phyloP scores from a whole-genome alignment of 2,113 vertebrate genomes.

The Synchiropus splendidus region DNA sequence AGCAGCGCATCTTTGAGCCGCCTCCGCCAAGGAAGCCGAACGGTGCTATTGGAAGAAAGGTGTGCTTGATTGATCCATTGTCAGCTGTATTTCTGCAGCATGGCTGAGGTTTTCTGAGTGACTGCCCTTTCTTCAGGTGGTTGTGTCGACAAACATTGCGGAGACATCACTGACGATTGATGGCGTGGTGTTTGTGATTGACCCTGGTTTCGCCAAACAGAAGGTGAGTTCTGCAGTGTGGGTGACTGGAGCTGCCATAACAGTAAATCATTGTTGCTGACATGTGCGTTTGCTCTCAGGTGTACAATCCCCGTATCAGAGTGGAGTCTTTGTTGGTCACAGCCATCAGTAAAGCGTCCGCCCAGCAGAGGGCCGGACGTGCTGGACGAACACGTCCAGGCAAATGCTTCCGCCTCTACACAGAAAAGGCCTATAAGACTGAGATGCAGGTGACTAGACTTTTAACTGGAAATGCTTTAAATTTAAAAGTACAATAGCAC shows the following conservation, averaged over 20 bases:
- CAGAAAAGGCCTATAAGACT: conserved; percentile 98
- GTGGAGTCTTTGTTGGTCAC: conserved; percentile 96
- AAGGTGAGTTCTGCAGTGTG: conserved; percentile 68
- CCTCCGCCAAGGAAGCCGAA: conserved; percentile 91
- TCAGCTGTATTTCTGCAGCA: too few relatives aligned
- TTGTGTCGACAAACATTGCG: conserved; percentile 97
- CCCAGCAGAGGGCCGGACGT: conserved; percentile 95
- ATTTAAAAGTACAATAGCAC: too few relatives aligned
- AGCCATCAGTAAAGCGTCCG: conserved; percentile 96
- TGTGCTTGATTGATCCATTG: conserved; percentile 43
- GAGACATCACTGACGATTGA: conserved; percentile 98
- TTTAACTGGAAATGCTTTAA: too few relatives aligned
- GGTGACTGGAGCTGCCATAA: too few relatives aligned
- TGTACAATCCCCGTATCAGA: conserved; percentile 97
- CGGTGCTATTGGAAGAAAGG: conserved; percentile 97
- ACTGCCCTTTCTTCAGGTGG: conserved; percentile 71
- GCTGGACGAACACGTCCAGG: conserved; percentile 95
- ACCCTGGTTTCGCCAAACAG: conserved; percentile 98
- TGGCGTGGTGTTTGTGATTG: conserved; percentile 97
- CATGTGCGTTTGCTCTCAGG: conserved; percentile 57
- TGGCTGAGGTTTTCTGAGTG: background rate
- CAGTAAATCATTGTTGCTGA: background rate
- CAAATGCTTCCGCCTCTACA: conserved; percentile 95
- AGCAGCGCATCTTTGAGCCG: conserved; percentile 96
- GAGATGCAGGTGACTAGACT: conserved; percentile 86